Base-by-base conservation (phyloP, 1,140 invertebrate species). In the Lordiphosa mommai region DNA sequence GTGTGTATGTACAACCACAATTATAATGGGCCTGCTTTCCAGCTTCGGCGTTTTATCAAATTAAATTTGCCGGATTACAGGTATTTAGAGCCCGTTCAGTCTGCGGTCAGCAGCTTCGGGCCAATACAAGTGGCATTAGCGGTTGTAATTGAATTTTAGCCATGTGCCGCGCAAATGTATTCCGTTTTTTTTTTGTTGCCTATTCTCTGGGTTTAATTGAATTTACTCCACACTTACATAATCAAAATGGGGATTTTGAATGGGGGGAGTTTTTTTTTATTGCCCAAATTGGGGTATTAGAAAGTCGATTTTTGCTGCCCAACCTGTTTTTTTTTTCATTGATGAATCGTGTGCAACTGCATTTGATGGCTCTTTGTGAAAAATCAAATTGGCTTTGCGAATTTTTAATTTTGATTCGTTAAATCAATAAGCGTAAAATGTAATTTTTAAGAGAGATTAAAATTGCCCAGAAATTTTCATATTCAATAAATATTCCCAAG, bases 41-140 rank as follows among this genome's bases (percentile, higher is more conserved):
- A 76, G 82, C 67, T 82, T 80, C 71, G 76, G 74, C 76, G 68
- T 82, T 48, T 82, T 84, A 84, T 82, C 67, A 84, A 82, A 82
- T 82, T 76, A 82, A 82, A 82, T 82, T 82, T 82, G 44, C 67
- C 55, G 76, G 76, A 82, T 82, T 82, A 82, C 76, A 84, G 77
- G 77, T 82, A 82, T 82, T 82, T 82, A 82, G 76, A 68, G 67
- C 58, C 38, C 61, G 58, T 84, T 77, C 77, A 58, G 66, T 53
- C 72, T 84, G 76, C 51, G 76, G 76, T 64, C 56, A 37, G 33
- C 14, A 27, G 43, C 61, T 66, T 32, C 38, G 43, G 63, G 52
- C 44, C 69, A 68, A 72, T 84, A 72, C 76, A 84, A 82, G 72
- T 84, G 77, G 76, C 72, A 82, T 82, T 82, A 82, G 76, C 59